Evolutionary conservation across 2,797 vertebrate genomes (phyloP).

Genomic region (Poeciliopsis infans): DNA sequence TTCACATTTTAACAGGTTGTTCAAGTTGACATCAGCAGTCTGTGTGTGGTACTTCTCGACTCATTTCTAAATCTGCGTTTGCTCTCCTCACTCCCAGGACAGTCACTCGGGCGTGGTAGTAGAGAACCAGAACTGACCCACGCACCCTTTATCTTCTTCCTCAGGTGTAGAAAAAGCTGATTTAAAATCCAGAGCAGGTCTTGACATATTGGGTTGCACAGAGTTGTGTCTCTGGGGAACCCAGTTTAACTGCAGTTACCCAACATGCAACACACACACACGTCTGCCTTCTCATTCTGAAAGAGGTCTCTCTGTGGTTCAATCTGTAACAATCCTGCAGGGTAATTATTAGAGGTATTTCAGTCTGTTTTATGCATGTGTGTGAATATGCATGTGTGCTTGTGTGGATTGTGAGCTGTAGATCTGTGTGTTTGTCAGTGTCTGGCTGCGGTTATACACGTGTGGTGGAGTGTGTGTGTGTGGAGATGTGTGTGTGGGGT

Average conservation of each 20-base stretch:
- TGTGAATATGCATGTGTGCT: constrained; percentile 20
- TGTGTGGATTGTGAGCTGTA: constrained; percentile 35
- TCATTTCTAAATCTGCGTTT: constrained; percentile 56
- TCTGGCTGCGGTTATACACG: constrained; percentile 88
- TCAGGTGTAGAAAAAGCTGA: constrained; percentile 65
- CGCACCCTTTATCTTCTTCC: constrained; percentile 38
- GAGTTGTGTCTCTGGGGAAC: constrained; percentile 67
- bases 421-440: constrained; percentile 80
- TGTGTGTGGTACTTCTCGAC: constrained; percentile 66
- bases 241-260: constrained; percentile 58
- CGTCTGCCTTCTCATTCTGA: constrained; percentile 70
- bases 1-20: constrained; percentile 93
- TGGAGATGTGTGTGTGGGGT: constrained; percentile 88
- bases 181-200: constrained; percentile 64
- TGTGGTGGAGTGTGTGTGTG: constrained; percentile 96
- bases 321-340: constrained; percentile 78
- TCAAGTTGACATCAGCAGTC: constrained; percentile 80
- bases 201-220: constrained; percentile 61
- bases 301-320: constrained; percentile 65
- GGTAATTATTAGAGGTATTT: constrained; percentile 82
- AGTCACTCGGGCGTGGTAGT: constrained; percentile 45
- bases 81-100: constrained; percentile 34
- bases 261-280: constrained; percentile 75
- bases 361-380: constrained; percentile 60
- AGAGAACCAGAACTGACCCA: constrained; percentile 53